A percentile compares a stretch with the other conserved stretches of the same genome.
phyloP scores from a whole-genome alignment of 1,140 invertebrate species.

The Cydia pomonella region DNA sequence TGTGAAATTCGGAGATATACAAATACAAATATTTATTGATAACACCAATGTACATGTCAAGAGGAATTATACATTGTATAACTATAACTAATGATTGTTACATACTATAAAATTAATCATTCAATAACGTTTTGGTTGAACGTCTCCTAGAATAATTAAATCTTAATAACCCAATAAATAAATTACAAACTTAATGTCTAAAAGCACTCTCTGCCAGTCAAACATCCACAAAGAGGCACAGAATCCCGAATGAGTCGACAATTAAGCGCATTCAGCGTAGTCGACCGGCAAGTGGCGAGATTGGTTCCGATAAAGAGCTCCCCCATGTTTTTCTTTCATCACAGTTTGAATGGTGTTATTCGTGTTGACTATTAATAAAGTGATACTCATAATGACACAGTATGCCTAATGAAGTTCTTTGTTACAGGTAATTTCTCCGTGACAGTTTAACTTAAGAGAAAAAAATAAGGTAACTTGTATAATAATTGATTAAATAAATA shows the following conservation, averaged over 20 bases:
- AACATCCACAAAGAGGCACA: conserved; percentile 51
- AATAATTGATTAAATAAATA: too few relatives aligned
- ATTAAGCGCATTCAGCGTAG: conserved; percentile 74
- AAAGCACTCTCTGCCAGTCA: background rate
- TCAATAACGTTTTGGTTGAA: background rate
- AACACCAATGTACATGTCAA: too few relatives aligned
- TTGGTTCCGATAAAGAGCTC: conserved; percentile 79
- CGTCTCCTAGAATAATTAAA: too few relatives aligned
- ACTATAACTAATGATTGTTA: too few relatives aligned
- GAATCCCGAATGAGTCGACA: conserved; percentile 78
- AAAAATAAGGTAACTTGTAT: background rate
- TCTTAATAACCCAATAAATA: background rate
- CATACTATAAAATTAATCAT: too few relatives aligned
- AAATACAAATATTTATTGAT: too few relatives aligned
- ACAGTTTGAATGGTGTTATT: conserved; percentile 73
- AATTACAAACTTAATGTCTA: conserved; percentile 10
- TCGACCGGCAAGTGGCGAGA: conserved; percentile 72
- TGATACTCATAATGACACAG: conserved; percentile 37
- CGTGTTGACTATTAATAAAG: conserved; percentile 41
- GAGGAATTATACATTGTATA: too few relatives aligned
- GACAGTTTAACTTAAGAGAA: background rate
- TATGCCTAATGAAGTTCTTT: conserved; percentile 52
- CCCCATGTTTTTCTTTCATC: conserved; percentile 79
- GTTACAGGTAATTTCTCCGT: conserved; percentile 49
- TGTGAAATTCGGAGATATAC: too few relatives aligned